Percentiles rank a stretch among this genome's conserved stretches.
Conservation (phyloP, 2,113 vertebrate genomes). For the Dermatemys mawii region DNA sequence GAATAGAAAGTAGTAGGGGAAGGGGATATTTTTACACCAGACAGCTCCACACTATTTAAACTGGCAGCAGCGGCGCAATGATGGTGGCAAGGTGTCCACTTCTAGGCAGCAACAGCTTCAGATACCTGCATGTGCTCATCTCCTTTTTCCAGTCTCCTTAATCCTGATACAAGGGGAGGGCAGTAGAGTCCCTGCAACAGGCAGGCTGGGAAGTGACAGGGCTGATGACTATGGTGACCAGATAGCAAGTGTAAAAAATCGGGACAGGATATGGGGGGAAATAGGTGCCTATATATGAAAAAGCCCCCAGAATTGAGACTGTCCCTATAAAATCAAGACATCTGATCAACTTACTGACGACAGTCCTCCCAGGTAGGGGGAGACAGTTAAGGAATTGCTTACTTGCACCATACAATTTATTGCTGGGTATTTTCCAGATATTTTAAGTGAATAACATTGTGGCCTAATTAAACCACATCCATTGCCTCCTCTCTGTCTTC, state of each 20-base stretch:
- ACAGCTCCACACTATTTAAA: neutral
- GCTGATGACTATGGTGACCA: neutral
- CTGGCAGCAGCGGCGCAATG: neutral
- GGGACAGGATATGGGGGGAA: too few relatives aligned
- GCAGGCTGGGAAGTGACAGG: too few relatives aligned
- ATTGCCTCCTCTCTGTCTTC: neutral
- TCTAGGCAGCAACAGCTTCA: neutral
- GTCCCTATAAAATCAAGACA: too few relatives aligned
- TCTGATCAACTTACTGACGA: too few relatives aligned
- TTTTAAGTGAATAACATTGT: neutral
- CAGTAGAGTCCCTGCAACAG: too few relatives aligned
- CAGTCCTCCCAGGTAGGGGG: too few relatives aligned
- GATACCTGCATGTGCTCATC: neutral
- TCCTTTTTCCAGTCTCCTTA: neutral
- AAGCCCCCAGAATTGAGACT: too few relatives aligned
- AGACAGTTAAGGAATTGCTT: neutral
- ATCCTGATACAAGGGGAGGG: neutral
- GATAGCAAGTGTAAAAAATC: too few relatives aligned
- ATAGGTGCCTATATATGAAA: too few relatives aligned
- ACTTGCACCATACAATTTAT: neutral
- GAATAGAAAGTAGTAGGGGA: too few relatives aligned
- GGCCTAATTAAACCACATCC: neutral
- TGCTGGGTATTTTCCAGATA: neutral
- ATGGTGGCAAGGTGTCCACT: neutral
- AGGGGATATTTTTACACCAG: too few relatives aligned